phyloP scores from a whole-genome alignment of 2,797 vertebrate genomes.

The Coendou prehensilis region DNA sequence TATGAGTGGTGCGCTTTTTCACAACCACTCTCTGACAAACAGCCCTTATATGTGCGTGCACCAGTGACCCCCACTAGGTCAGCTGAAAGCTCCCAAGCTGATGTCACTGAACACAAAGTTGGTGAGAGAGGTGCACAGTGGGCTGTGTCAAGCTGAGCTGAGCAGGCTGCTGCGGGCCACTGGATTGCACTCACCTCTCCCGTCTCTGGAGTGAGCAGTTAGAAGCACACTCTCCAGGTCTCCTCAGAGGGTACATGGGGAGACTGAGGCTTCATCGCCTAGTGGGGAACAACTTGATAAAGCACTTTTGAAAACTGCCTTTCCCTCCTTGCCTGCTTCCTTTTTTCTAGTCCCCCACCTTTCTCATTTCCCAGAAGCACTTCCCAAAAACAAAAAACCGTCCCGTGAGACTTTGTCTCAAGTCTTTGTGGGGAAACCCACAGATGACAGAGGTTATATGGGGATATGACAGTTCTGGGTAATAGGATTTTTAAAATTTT shows the following conservation, averaged over 20 bases:
- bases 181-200: background rate
- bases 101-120: background rate
- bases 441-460: background rate
- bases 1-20: background rate
- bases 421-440: background rate
- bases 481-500: background rate
- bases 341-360: background rate
- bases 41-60: background rate
- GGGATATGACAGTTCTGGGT: background rate
- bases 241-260: background rate
- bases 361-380: background rate
- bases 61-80: background rate
- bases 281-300: background rate
- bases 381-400: background rate
- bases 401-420: background rate
- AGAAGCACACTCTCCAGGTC: background rate
- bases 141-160: background rate
- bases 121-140: background rate
- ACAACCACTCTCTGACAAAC: background rate
- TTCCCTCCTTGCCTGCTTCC: background rate
- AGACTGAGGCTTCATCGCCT: background rate
- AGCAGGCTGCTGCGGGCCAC: no score
- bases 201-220: background rate
- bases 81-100: background rate
- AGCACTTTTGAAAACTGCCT: background rate